Base-by-base conservation (phyloP, 2,113 vertebrate species). In the Megaleporinus macrocephalus region DNA sequence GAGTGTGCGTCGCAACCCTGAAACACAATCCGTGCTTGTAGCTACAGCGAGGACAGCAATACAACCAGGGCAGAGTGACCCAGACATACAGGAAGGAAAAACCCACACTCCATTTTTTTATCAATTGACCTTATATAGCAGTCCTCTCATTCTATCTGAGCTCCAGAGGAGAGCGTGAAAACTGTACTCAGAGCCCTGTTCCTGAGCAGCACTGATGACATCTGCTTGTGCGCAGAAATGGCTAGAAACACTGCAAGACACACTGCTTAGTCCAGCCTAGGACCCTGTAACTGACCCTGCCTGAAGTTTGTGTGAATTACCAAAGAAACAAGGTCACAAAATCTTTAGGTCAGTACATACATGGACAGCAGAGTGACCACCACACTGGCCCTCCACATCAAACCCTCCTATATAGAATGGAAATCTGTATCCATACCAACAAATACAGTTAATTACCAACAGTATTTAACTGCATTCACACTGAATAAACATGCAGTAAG, bases 241-340 rank as follows among this genome's bases (percentile, higher is more conserved):
- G 89, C 89, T 92, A 76, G 90, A 89, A 84, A 83, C 0, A 49
- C 87, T 90, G 88, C 88, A 88, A 4, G 20, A 22, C 20, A 55
- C 85, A 84, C 81, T 24, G 55, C 22, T 59, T 6, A 30, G 80
- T 85, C 82, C 84, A 79, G 61, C 47, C 16, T 79, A 73, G 80
- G 87, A 87, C 87, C 76, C 65, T 18, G 76, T 73, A 79, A 89
- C 86, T 91, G 92, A 91, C 87, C 88, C 88, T 86, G 83, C 72
- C 68, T 82, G 68, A 84, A 85, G 87, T 89, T 89, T 66, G 86
- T 91, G 90, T 92, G 88, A 89, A 90, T 90, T 91, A 89, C 85
- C 78, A 22, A 18, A 79, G 84, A 85, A 89, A 89, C 90, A 91
- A 91, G 89, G 91, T 89, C 88, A 86, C 82, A 78, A 24, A 36